Base-by-base conservation (phyloP, 2,113 vertebrate genomes). In the Cottus gobio region DNA sequence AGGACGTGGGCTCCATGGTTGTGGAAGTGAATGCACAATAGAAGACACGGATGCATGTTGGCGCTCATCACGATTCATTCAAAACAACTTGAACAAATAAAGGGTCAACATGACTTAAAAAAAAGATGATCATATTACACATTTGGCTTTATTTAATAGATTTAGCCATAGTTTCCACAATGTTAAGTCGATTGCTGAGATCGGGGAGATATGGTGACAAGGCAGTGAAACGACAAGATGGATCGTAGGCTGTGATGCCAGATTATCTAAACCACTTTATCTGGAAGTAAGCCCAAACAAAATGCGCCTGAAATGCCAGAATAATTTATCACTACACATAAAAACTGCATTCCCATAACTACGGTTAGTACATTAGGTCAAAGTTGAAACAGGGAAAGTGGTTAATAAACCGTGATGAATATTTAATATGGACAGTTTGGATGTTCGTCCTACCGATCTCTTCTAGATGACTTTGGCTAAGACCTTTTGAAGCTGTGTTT, bases 21-120 rank as follows among this genome's bases (percentile, higher is more conserved):
- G 73, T 77, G 82, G 78, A 84, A 74, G 82, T 75, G 73, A 88
- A 72, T 42, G 46, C 62, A 85, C 77, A 79, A 72, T 66, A 64
- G 75, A 64, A 4, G 28, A 58, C 54, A 22, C 46, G 30, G 26
- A 50, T 34, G 57, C 63, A 64, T 37, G 58, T 16, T 44, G 34
- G 37, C 39, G 64, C 61, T 5, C 28, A 67, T 34, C n/a, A 77
- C 76, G 36, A 65, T 60, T 70, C 57, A 64, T n/a, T 66, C 30
- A 79, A 22, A 62, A 16, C 50, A 48, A 68, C 62, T 26, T 13
- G 3, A 72, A 66, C 60, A 74, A 8, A 75, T 12, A 68, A 22
- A 50, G 10, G 2, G 44, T 68, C 44, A 44, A 46, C 44, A 50
- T 13, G 34, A 54, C 39, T 58, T 8, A 9, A 36, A 4, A 11